Conservation (phyloP, 2,888 invertebrate genomes). For the Andricus curvator region DNA sequence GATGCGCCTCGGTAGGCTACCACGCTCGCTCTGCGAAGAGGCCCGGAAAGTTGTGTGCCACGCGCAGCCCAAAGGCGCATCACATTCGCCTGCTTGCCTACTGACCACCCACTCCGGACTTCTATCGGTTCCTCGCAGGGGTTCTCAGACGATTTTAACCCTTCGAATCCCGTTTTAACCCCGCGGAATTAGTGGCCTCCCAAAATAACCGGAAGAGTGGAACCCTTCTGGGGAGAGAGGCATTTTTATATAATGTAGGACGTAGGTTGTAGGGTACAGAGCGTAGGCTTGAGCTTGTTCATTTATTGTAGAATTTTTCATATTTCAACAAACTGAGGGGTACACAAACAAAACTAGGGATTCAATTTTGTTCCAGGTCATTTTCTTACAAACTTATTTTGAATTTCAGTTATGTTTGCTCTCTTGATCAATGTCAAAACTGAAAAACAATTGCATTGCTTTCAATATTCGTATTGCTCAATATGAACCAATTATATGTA, state of each 20-base stretch:
- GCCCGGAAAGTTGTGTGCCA: constrained; percentile 51
- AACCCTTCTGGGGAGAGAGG: not conserved
- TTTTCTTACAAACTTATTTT: too few relatives aligned
- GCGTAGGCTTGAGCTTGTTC: not conserved
- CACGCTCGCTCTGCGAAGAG: constrained; percentile 56
- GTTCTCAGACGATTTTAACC: constrained; percentile 33
- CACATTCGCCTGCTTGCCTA: constrained; percentile 48
- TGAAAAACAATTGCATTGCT: too few relatives aligned
- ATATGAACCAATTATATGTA: too few relatives aligned
- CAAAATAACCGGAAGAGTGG: constrained; percentile 33
- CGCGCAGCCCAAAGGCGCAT: constrained; percentile 56
- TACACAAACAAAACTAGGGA: too few relatives aligned
- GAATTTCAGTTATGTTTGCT: too few relatives aligned
- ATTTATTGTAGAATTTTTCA: constrained; percentile 3
- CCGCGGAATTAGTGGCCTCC: constrained; percentile 18
- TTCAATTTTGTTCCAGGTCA: too few relatives aligned
- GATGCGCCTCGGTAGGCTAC: constrained; percentile 55
- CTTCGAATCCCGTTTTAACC: constrained; percentile 33
- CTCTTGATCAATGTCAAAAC: too few relatives aligned
- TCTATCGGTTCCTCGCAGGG: constrained; percentile 36
- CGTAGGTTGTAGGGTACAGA: too few relatives aligned
- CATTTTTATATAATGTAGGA: not conserved
- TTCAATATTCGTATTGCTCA: too few relatives aligned
- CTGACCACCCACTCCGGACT: constrained; percentile 38
- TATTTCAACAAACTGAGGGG: too few relatives aligned